Percentiles rank a stretch among this genome's conserved stretches.
phyloP scores from a whole-genome alignment of 2,888 invertebrate genomes.

The Cryptocephalus moraei region DNA sequence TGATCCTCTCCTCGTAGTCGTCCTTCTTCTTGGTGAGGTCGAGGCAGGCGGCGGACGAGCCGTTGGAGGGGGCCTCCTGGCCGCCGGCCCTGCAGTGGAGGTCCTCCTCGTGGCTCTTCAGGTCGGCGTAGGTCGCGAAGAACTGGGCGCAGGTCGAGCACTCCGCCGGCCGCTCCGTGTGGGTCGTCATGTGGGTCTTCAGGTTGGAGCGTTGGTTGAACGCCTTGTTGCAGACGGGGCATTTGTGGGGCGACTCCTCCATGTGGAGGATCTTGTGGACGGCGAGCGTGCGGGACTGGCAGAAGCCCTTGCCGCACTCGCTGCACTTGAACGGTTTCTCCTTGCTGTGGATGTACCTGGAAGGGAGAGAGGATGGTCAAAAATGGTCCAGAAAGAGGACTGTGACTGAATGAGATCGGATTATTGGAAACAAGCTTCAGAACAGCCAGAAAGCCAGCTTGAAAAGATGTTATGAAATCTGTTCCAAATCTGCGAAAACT shows the following conservation, averaged over 20 bases:
- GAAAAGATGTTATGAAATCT: too few species aligned
- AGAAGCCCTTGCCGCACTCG: slow-evolving; percentile 97
- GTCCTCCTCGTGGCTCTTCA: slow-evolving; percentile 27
- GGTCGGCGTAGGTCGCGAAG: slow-evolving; percentile 29
- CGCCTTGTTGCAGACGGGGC: slow-evolving; percentile 76
- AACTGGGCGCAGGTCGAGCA: slow-evolving; percentile 30
- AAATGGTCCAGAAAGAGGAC: too few species aligned
- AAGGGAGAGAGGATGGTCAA: slow-evolving; percentile 25
- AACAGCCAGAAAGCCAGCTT: too few species aligned
- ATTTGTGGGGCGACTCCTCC: slow-evolving; percentile 90
- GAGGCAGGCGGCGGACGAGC: slow-evolving; percentile 16
- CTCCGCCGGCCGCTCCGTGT: slow-evolving; percentile 53
- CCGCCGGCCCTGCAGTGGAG: background rate
- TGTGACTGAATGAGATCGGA: too few species aligned
- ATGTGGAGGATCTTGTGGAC: slow-evolving; percentile 91
- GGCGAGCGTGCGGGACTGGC: slow-evolving; percentile 90
- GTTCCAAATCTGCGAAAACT: too few species aligned
- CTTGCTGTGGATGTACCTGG: slow-evolving; percentile 94
- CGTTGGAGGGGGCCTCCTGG: slow-evolving; percentile 15
- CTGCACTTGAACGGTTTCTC: slow-evolving; percentile 97
- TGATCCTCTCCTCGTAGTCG: slow-evolving; percentile 3
- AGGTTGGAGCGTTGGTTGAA: slow-evolving; percentile 90
- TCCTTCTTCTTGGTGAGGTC: slow-evolving; percentile 26
- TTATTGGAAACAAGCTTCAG: too few species aligned
- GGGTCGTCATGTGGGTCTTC: slow-evolving; percentile 82